Conservation (phyloP, 1,140 invertebrate genomes). For the Phymorhynchus buccinoides region DNA sequence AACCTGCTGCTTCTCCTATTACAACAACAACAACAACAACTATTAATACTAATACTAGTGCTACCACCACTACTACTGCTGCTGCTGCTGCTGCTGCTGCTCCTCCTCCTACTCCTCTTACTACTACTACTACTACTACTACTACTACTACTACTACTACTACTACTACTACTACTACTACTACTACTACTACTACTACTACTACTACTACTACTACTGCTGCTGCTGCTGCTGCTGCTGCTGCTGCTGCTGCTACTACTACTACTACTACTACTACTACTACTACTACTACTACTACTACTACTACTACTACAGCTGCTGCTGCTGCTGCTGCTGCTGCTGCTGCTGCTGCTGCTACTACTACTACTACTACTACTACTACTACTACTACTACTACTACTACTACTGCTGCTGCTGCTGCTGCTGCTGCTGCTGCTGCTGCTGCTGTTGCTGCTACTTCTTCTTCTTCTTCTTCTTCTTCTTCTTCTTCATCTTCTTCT, state of each 20-base stretch:
- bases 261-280: slow-evolving; percentile 9
- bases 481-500: no score
- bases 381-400: background rate
- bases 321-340: background rate
- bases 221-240: background rate
- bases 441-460: no score
- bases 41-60: slow-evolving; percentile 9
- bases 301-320: background rate
- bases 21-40: no score
- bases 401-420: background rate
- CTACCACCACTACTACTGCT: background rate
- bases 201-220: background rate
- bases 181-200: slow-evolving; percentile 1
- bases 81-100: background rate
- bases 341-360: slow-evolving; percentile 11
- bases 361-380: slow-evolving; percentile 1
- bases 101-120: no score
- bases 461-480: no score
- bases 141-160: background rate
- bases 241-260: slow-evolving; percentile 1
- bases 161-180: slow-evolving; percentile 14
- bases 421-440: background rate
- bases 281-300: background rate
- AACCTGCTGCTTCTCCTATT: no score
- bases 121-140: no score